These are phyloP conservation scores for Heterohyrax brucei DNA, from an alignment of 2,797 vertebrate genomes.

Conservation along the genomic window DNA sequence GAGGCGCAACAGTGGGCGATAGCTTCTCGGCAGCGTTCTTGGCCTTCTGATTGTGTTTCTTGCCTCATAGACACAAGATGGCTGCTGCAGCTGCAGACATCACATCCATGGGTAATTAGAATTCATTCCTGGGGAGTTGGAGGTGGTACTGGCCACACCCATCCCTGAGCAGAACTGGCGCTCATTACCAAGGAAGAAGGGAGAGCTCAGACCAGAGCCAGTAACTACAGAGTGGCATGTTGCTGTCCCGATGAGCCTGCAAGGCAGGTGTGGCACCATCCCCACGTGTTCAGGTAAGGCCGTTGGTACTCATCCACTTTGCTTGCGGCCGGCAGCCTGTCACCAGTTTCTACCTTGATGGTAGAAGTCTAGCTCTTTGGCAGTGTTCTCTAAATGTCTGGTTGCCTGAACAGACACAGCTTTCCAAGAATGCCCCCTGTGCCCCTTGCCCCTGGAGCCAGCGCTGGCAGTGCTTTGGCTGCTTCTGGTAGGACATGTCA, in stretches of 20 bases:
- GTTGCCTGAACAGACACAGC: not conserved
- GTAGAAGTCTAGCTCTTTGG: too few relatives aligned
- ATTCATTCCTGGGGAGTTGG: not conserved
- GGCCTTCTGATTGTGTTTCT: not conserved
- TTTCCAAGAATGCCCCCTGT: not conserved
- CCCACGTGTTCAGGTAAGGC: not conserved
- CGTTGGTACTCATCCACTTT: not conserved
- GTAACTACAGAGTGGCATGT: not conserved
- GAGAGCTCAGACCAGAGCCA: not conserved
- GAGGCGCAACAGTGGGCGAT: not conserved
- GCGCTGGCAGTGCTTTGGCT: not conserved
- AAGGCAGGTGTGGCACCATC: not conserved
- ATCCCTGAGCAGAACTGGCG: not conserved
- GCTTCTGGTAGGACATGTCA: not conserved
- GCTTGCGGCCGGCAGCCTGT: not conserved
- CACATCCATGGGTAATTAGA: not conserved
- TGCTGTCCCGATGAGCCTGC: not conserved
- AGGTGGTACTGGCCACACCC: too few relatives aligned
- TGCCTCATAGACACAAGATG: not conserved
- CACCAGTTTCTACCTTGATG: not conserved
- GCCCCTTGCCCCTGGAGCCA: rapidly evolving
- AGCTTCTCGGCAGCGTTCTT: not conserved
- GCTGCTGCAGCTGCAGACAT: not conserved
- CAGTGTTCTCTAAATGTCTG: not conserved
- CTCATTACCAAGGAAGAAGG: not conserved